A percentile compares a stretch with the other conserved stretches of the same genome.
Evolutionary conservation across 2,888 invertebrate species (phyloP).

Genomic region (Cantharis rufa): DNA sequence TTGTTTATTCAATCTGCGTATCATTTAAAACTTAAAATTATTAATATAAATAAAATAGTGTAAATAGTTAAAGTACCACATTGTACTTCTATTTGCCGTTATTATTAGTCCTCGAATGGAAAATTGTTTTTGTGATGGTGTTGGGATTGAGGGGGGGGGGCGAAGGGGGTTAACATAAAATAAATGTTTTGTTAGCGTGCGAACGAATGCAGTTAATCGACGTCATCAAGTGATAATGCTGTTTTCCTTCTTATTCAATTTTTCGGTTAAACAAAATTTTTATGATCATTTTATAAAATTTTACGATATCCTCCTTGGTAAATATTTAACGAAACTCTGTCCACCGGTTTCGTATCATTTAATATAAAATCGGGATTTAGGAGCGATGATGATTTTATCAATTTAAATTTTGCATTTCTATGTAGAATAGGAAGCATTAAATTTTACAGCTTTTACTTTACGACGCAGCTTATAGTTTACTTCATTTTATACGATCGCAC

Average conservation of each 20-base stretch:
- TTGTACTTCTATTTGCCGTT: too few species aligned
- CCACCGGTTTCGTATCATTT: neutral
- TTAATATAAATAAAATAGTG: too few species aligned
- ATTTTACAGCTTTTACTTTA: slow-evolving; percentile 39
- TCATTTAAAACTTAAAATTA: too few species aligned
- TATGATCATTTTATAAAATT: neutral
- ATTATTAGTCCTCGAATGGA: too few species aligned
- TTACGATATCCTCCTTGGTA: neutral
- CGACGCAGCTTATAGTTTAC: slow-evolving; percentile 33
- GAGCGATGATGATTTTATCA: slow-evolving; percentile 23
- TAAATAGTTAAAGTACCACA: too few species aligned
- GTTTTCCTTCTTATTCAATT: neutral
- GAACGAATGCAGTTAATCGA: too few species aligned
- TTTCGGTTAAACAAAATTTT: neutral
- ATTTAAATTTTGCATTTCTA: slow-evolving; percentile 20
- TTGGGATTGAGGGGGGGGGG: too few species aligned
- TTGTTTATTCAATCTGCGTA: too few species aligned
- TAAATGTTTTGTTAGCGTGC: too few species aligned
- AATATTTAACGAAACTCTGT: neutral
- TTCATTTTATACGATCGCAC: slow-evolving; percentile 30
- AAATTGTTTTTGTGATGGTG: too few species aligned
- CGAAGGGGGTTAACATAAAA: too few species aligned
- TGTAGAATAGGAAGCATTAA: slow-evolving; percentile 36
- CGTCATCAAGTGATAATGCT: neutral
- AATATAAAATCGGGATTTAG: slow-evolving; percentile 6